phyloP scores from a whole-genome alignment of 2,888 invertebrate genomes.

The Drosophila gaucha region DNA sequence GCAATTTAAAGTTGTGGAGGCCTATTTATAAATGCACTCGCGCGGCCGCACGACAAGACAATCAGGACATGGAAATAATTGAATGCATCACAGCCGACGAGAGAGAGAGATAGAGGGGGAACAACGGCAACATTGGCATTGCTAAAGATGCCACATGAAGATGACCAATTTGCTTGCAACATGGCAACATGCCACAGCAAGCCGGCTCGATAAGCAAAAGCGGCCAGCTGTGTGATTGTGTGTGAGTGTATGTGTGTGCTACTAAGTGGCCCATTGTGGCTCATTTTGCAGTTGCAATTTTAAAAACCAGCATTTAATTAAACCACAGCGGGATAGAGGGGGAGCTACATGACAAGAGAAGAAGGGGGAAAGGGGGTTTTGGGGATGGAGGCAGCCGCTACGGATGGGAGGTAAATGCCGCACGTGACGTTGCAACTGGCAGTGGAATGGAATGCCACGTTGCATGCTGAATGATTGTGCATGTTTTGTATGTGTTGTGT shows the following conservation, averaged over 20 bases:
- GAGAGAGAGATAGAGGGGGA: not conserved
- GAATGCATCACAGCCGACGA: slow-evolving; percentile 63
- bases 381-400: not conserved
- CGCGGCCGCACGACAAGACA: slow-evolving; percentile 77
- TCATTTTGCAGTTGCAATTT: slow-evolving; percentile 79
- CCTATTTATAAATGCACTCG: slow-evolving; percentile 78
- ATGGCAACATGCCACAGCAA: slow-evolving; percentile 63
- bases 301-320: slow-evolving; percentile 77
- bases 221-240: slow-evolving; percentile 25
- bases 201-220: slow-evolving; percentile 76
- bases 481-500: slow-evolving; percentile 48
- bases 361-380: not conserved
- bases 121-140: slow-evolving; percentile 48
- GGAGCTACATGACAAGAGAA: not conserved
- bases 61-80: slow-evolving; percentile 80
- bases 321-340: slow-evolving; percentile 54
- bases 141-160: slow-evolving; percentile 68
- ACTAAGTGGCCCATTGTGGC: slow-evolving; percentile 77
- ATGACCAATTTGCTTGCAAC: slow-evolving; percentile 78
- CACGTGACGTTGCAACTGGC: slow-evolving; percentile 61
- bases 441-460: slow-evolving; percentile 47
- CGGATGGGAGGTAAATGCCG: slow-evolving; percentile 38
- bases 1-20: slow-evolving; percentile 68
- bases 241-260: slow-evolving; percentile 27
- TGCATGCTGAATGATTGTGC: slow-evolving; percentile 70